These are phyloP conservation scores for Myotis daubentonii DNA, from an alignment of 2,797 vertebrate species.

Conservation along the genomic window DNA sequence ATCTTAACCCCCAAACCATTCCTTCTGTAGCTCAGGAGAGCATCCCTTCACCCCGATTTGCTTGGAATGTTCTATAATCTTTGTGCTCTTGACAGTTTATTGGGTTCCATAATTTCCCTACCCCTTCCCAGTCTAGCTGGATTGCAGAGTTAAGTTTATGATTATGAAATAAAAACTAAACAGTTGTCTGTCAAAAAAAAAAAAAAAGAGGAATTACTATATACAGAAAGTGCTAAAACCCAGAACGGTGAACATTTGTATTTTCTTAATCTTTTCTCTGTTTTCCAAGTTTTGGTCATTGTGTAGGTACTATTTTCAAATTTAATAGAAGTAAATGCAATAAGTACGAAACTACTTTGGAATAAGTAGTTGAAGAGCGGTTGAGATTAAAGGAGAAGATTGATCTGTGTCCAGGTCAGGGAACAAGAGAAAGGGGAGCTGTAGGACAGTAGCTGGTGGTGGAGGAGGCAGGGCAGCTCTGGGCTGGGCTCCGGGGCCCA, in stretches of 20 bases:
- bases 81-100: no score
- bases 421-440: neutral
- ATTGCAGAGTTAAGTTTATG: no score
- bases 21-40: no score
- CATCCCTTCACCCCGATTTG: no score
- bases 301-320: neutral
- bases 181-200: neutral
- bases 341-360: neutral
- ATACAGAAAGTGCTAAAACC: neutral
- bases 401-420: neutral
- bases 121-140: no score
- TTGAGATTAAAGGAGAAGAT: neutral
- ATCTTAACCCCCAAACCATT: no score
- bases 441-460: neutral
- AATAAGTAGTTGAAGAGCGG: neutral
- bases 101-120: no score
- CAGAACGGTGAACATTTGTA: neutral
- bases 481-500: no score
- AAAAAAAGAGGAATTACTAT: neutral
- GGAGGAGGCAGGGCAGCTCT: neutral
- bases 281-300: constrained; percentile 10
- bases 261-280: neutral
- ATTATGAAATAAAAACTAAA: no score
- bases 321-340: neutral
- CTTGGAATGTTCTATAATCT: no score